These are phyloP conservation scores for Mesitornis unicolor DNA, from an alignment of 2,113 vertebrate species.

Conservation along the genomic window DNA sequence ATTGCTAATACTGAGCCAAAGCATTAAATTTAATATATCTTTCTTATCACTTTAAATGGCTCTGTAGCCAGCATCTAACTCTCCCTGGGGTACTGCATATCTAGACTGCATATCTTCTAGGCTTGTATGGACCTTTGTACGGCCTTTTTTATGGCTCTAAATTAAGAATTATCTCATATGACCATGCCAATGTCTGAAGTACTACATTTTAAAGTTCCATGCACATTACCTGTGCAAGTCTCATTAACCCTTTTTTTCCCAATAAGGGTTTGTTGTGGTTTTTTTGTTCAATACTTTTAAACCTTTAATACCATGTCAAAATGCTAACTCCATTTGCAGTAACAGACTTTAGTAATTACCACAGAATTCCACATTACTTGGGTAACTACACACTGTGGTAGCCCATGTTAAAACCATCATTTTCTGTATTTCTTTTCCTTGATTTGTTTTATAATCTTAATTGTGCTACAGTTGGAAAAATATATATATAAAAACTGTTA, in stretches of 20 bases:
- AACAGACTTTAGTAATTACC: neutral
- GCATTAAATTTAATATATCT: neutral
- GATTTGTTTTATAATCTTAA: neutral
- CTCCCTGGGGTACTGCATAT: neutral
- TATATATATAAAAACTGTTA: neutral
- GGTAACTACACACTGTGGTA: neutral
- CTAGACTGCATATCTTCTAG: neutral
- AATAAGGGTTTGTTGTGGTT: neutral
- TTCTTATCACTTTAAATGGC: neutral
- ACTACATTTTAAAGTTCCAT: neutral
- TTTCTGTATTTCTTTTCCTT: neutral
- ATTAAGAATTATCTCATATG: neutral
- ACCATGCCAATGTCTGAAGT: neutral
- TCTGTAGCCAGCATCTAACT: neutral
- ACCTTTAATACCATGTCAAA: neutral
- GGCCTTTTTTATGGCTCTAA: neutral
- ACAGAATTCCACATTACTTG: neutral
- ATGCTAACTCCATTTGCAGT: neutral
- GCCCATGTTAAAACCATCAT: neutral
- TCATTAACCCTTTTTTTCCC: neutral
- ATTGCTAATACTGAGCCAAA: neutral
- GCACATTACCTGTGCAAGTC: neutral
- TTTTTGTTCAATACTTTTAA: neutral
- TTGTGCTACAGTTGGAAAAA: neutral
- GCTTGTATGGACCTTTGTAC: neutral